Percentiles rank a stretch among this genome's conserved stretches.
phyloP scores from a whole-genome alignment of 2,113 vertebrate species.

The Montifringilla adamsi region DNA sequence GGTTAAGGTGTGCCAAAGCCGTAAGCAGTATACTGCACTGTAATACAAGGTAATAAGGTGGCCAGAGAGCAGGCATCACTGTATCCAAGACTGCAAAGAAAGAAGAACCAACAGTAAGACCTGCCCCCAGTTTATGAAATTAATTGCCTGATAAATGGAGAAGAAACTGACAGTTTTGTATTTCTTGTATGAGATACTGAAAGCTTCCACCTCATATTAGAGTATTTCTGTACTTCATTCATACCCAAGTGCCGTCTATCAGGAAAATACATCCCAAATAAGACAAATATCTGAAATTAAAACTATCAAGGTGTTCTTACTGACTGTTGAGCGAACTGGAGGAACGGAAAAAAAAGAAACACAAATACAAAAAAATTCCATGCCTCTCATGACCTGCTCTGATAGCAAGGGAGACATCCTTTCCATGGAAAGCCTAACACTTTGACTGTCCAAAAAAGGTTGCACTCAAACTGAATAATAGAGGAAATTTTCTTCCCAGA shows the following conservation, averaged over 20 bases:
- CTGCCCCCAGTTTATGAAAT: not conserved
- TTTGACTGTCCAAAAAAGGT: not conserved
- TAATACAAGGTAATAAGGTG: not conserved
- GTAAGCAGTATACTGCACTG: not conserved
- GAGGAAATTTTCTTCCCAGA: not conserved
- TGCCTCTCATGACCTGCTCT: not conserved
- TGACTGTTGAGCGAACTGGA: not conserved
- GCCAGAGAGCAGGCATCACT: not conserved
- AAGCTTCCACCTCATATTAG: not conserved
- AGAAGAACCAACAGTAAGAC: not conserved
- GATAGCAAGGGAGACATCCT: not conserved
- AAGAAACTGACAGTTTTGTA: not conserved
- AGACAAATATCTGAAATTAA: not conserved
- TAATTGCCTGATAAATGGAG: not conserved
- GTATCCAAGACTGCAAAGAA: not conserved
- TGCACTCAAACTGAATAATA: not conserved
- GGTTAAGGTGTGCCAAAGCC: not conserved
- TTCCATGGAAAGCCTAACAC: not conserved
- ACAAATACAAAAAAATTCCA: not conserved
- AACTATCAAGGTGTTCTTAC: not conserved
- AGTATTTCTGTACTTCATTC: not conserved
- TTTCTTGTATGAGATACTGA: not conserved
- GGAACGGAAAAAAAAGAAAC: not conserved
- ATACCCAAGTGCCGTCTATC: not conserved
- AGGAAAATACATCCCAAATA: not conserved